Conservation (phyloP, 2,888 invertebrate species). For the Drosophila meridiana region DNA sequence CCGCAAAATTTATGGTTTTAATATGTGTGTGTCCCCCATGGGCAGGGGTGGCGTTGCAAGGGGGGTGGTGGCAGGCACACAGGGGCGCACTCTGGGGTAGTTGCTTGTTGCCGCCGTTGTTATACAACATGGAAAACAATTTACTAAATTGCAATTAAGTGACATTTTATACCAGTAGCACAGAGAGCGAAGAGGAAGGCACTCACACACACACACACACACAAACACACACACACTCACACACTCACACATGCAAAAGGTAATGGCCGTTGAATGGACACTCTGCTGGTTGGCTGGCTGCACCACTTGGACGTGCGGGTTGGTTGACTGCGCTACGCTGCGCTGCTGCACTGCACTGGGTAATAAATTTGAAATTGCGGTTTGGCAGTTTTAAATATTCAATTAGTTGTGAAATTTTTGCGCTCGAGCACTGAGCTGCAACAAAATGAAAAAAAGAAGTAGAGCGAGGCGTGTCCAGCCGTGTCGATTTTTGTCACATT, state of each 20-base stretch:
- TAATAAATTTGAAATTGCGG: slow-evolving; percentile 83
- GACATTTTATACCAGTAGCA: slow-evolving; percentile 74
- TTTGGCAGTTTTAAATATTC: slow-evolving; percentile 83
- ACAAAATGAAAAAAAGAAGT: slow-evolving; percentile 3
- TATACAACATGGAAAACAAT: slow-evolving; percentile 82
- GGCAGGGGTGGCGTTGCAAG: background rate
- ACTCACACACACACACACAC: background rate
- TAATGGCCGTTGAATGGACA: slow-evolving; percentile 66
- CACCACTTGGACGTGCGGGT: slow-evolving; percentile 13
- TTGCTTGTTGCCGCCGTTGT: slow-evolving; percentile 78
- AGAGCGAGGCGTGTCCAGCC: background rate
- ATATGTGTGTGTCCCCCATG: slow-evolving; percentile 52
- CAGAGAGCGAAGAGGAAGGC: background rate
- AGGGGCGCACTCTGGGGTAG: slow-evolving; percentile 30
- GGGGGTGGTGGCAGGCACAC: background rate
- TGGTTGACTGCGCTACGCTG: background rate
- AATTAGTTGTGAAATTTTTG: slow-evolving; percentile 82
- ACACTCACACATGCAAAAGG: slow-evolving; percentile 45
- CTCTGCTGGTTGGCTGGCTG: slow-evolving; percentile 17
- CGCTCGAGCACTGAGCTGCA: slow-evolving; percentile 35
- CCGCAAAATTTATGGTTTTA: slow-evolving; percentile 84
- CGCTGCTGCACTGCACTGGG: slow-evolving; percentile 61
- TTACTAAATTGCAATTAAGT: slow-evolving; percentile 84
- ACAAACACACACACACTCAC: slow-evolving; percentile 24
- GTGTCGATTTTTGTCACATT: slow-evolving; percentile 61